phyloP scores from a whole-genome alignment of 30 jellyfish, hydroid and myxozoan genomes.

The Catostylus mosaicus region DNA sequence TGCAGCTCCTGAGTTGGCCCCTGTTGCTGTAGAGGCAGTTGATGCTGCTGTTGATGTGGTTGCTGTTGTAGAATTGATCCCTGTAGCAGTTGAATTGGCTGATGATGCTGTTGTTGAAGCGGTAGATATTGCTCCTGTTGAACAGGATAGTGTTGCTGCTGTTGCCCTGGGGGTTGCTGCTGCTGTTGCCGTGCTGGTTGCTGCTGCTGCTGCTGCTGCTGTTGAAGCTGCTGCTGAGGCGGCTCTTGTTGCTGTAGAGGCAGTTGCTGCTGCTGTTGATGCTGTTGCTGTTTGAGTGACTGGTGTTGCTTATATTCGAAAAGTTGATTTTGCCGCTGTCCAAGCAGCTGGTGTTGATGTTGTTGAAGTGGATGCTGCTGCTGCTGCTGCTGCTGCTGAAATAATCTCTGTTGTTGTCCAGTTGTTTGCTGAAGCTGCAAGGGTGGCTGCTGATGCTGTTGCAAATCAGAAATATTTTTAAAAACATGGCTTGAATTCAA shows the following conservation, averaged over 20 bases:
- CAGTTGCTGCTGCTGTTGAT: conserved; percentile 11
- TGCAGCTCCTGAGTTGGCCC: conserved; percentile 6
- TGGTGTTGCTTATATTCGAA: conserved; percentile 3
- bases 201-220: not conserved
- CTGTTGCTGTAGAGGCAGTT: not conserved
- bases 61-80: conserved; percentile 2
- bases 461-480: not conserved
- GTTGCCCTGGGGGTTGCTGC: not conserved
- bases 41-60: conserved; percentile 7
- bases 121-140: conserved; percentile 13
- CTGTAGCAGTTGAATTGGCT: conserved; percentile 11
- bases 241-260: not conserved
- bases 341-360: conserved; percentile 12
- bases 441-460: not conserved
- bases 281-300: conserved; percentile 10
- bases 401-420: not conserved
- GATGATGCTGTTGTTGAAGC: conserved; percentile 11
- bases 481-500: not conserved
- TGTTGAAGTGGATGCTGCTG: conserved; percentile 23
- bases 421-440: not conserved
- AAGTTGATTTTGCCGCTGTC: not conserved
- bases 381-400: not conserved
- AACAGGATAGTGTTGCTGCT: conserved; percentile 12
- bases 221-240: not conserved
- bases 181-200: conserved; percentile 5